Percentiles rank a stretch among this genome's conserved stretches.
These are phyloP conservation scores for Eutolmus rufibarbis DNA, from an alignment of 2,888 invertebrate species.

Conservation along the genomic window DNA sequence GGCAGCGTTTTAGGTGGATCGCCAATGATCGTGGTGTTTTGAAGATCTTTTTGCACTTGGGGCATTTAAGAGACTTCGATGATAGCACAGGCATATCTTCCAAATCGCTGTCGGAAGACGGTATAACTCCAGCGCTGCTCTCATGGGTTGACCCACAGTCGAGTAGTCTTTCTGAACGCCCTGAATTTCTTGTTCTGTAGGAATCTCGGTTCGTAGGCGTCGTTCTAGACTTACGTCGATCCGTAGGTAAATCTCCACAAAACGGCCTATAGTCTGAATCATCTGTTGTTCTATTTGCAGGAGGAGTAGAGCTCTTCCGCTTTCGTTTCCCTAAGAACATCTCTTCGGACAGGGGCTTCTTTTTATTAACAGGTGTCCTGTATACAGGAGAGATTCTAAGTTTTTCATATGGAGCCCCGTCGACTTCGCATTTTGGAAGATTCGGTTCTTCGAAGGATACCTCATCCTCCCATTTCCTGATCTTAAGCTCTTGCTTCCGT, in stretches of 20 bases:
- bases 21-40: slow-evolving; percentile 10
- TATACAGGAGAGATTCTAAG: not conserved
- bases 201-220: not conserved
- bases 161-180: not conserved
- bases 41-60: slow-evolving; percentile 16
- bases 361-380: not conserved
- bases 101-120: slow-evolving; percentile 1
- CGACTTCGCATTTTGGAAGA: not conserved
- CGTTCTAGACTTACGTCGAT: not conserved
- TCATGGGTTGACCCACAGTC: not conserved
- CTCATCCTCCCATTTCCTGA: not conserved
- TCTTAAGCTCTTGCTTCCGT: not conserved
- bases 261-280: not conserved
- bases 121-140: not conserved
- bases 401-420: not conserved
- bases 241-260: not conserved
- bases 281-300: not conserved
- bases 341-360: not conserved
- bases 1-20: not conserved
- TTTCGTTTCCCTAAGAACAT: not conserved
- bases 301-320: not conserved
- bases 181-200: slow-evolving; percentile 3
- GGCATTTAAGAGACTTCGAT: not conserved
- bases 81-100: not conserved
- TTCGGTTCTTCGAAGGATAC: not conserved